A percentile compares a stretch with the other conserved stretches of the same genome.
phyloP scores from a whole-genome alignment of 1,140 invertebrate genomes.

The Diorhabda sublineata region DNA sequence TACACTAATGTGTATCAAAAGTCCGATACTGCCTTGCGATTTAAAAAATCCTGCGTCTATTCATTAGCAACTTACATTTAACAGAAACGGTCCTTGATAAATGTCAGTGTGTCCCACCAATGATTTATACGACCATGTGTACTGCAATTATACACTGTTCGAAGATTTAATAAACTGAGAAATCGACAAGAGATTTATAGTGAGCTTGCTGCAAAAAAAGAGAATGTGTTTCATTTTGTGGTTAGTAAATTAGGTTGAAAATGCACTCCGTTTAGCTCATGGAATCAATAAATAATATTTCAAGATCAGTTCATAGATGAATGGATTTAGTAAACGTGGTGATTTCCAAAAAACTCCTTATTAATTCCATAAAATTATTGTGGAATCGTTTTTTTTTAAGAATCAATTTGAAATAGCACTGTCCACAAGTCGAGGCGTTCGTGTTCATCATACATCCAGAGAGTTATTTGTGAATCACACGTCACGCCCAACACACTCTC shows the following conservation, averaged over 20 bases:
- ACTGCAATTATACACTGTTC: conserved; percentile 41
- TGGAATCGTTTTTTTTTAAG: no score
- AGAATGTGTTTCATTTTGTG: conserved; percentile 19
- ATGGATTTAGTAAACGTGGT: no score
- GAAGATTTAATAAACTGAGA: conserved; percentile 45
- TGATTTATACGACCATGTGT: conserved; percentile 42
- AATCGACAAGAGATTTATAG: conserved; percentile 40
- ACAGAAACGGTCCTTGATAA: conserved; percentile 31
- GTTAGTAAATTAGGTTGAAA: conserved; percentile 23
- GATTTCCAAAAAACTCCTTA: no score
- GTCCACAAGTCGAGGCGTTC: not conserved
- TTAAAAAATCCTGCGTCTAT: conserved; percentile 5
- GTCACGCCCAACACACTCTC: conserved; percentile 33
- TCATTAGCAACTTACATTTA: conserved; percentile 35
- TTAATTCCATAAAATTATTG: no score
- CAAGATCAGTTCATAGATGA: no score
- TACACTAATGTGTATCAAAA: not conserved
- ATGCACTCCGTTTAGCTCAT: not conserved
- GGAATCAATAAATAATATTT: no score
- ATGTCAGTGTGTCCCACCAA: conserved; percentile 31
- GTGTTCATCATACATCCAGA: conserved; percentile 11
- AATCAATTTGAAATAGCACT: conserved; percentile 9
- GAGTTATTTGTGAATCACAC: conserved; percentile 37
- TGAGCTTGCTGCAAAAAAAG: conserved; percentile 19
- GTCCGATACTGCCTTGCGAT: not conserved